Evolutionary conservation across 2,113 vertebrate species (phyloP), one percentile per base, ranked within the genome.

Genomic region (Muntiacus reevesi): DNA sequence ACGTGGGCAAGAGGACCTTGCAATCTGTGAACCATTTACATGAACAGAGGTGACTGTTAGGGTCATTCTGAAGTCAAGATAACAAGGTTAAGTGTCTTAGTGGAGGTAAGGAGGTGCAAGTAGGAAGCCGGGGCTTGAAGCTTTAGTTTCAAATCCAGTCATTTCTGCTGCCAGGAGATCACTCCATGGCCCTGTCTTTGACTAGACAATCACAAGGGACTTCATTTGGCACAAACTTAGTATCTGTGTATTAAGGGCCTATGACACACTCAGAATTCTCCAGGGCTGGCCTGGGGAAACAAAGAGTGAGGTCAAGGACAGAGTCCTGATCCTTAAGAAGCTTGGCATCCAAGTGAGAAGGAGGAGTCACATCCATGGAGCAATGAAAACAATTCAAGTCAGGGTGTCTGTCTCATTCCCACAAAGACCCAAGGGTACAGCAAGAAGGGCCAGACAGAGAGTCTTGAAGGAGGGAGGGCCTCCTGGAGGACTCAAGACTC

Each of bases 221-320:
- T 78, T 55, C 27, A 50, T 16, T 2, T 0, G 50, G 87, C 30
- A 57, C 23, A n/a, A 19, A 30, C 52, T 1, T 43, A 87, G 54
- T 30, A 7, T 71, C 45, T 92, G 54, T 28, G 76, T 67, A 30
- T 15, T 19, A 36, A 76, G 59, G 57, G 14, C 11, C 27, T 12
- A 4, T 0, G 1, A 6, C 2, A 9, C 4, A 10, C 79, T 78
- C 45, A 23, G 9, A 13, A 2, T 11, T 27, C 57, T 67, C 54
- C 40, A 2, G 9, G 50, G 43, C 28, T 8, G 28, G 67, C 16
- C 11, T n/a, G n/a, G 27, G 43, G 54, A 43, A 74, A 30, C 28
- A 27, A 57, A 33, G 33, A 27, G 40, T 50, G 54, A 30, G 54
- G 78, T 76, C 62, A 76, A 60, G n/a, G 45, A 36, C 81, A 67